Evolutionary conservation across 2,888 invertebrate genomes (phyloP).

Genomic region (Mimas tiliae): DNA sequence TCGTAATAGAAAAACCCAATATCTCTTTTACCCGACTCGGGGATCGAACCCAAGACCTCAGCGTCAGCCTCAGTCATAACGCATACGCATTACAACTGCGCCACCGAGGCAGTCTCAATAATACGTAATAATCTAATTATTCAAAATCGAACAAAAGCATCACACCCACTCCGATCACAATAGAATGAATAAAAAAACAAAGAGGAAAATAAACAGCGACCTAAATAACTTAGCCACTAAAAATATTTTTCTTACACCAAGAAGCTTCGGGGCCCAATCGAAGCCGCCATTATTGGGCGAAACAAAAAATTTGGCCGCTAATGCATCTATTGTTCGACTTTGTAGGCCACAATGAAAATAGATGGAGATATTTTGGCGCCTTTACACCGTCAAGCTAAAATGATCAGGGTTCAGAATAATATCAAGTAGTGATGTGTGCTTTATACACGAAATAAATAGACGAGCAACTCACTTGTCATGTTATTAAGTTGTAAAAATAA

Average conservation of each 20-base stretch:
- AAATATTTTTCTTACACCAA: conserved; percentile 28
- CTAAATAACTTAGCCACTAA: conserved; percentile 17
- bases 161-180: neutral
- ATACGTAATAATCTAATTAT: neutral
- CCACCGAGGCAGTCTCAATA: no score
- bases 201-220: neutral
- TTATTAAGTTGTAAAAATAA: no score
- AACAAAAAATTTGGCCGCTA: conserved; percentile 49
- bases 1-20: no score
- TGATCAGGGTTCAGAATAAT: neutral
- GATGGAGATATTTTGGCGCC: conserved; percentile 7
- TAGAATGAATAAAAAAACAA: neutral
- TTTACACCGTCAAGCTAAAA: conserved; percentile 20
- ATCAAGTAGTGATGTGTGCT: no score
- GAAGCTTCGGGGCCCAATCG: conserved; percentile 22
- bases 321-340: conserved; percentile 56
- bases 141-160: neutral
- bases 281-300: conserved; percentile 37
- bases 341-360: conserved; percentile 34
- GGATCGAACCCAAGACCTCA: no score
- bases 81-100: no score
- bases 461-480: neutral
- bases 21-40: no score
- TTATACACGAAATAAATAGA: no score
- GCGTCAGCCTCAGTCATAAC: no score